Conservation (phyloP, 2,888 invertebrate species). For the Girardia tigrina region DNA sequence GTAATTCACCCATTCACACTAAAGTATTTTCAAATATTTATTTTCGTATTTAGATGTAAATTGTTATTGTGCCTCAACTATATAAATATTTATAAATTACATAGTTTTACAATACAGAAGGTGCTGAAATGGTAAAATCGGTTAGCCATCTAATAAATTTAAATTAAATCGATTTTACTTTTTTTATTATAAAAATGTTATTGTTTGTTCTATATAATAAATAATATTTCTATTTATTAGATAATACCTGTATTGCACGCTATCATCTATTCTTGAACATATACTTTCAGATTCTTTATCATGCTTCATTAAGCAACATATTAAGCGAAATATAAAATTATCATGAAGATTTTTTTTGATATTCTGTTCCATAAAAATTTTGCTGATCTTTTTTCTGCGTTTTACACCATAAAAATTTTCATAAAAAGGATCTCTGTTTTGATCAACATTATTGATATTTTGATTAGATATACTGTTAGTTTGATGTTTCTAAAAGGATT, state of each 20-base stretch:
- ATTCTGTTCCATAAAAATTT: neutral
- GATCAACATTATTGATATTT: neutral
- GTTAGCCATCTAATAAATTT: too few relatives aligned
- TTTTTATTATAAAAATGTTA: too few relatives aligned
- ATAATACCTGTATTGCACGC: conserved; percentile 12
- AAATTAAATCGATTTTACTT: too few relatives aligned
- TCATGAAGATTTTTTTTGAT: conserved; percentile 3
- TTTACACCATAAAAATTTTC: neutral
- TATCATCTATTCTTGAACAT: neutral
- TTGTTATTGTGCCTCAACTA: too few relatives aligned
- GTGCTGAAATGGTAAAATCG: too few relatives aligned
- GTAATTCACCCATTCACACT: too few relatives aligned
- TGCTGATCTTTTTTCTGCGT: neutral
- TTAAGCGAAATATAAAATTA: neutral
- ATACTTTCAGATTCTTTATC: neutral
- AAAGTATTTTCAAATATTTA: too few relatives aligned
- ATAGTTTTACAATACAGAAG: too few relatives aligned
- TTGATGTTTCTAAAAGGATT: neutral
- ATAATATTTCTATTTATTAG: neutral
- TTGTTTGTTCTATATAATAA: too few relatives aligned
- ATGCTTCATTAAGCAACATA: neutral
- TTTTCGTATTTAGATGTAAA: too few relatives aligned
- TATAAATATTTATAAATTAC: too few relatives aligned
- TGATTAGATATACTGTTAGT: neutral
- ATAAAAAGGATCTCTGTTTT: neutral